These are phyloP conservation scores for Paedocypris micromegethes DNA, from an alignment of 2,797 vertebrate genomes.

Conservation along the genomic window DNA sequence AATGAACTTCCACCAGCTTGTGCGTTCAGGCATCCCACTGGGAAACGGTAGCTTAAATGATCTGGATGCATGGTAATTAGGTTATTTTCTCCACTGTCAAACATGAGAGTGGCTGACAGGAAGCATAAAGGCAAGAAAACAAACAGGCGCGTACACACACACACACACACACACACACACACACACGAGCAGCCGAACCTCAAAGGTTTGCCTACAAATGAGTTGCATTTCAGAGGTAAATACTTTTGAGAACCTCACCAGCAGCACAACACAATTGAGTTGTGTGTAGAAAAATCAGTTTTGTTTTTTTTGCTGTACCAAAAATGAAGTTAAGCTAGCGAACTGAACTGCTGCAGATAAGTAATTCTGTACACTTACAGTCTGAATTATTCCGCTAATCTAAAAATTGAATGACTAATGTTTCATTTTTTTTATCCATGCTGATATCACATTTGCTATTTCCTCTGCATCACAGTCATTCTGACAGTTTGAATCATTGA, in stretches of 20 bases:
- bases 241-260: constrained; percentile 28
- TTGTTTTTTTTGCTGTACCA: background rate
- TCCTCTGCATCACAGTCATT: too few relatives aligned
- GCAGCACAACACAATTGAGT: constrained; percentile 16
- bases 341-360: constrained; percentile 21
- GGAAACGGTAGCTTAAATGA: constrained; percentile 39
- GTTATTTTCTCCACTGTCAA: constrained; percentile 44
- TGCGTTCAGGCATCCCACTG: constrained; percentile 18
- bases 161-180: background rate
- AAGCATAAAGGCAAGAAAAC: constrained; percentile 34
- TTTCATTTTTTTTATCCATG: too few relatives aligned
- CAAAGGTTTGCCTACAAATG: constrained; percentile 40
- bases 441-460: too few relatives aligned
- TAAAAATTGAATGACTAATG: too few relatives aligned
- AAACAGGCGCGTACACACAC: constrained; percentile 11
- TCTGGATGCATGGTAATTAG: constrained; percentile 39
- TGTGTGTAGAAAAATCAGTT: constrained; percentile 16
- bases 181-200: constrained; percentile 28
- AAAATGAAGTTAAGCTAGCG: constrained; percentile 15
- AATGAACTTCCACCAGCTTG: constrained; percentile 14
- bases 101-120: constrained; percentile 33
- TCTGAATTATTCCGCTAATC: background rate
- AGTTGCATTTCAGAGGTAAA: constrained; percentile 36
- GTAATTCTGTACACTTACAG: background rate
- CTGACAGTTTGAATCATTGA: too few relatives aligned